These are phyloP conservation scores for Brachyistius frenatus DNA, from an alignment of 2,113 vertebrate genomes.

Conservation along the genomic window DNA sequence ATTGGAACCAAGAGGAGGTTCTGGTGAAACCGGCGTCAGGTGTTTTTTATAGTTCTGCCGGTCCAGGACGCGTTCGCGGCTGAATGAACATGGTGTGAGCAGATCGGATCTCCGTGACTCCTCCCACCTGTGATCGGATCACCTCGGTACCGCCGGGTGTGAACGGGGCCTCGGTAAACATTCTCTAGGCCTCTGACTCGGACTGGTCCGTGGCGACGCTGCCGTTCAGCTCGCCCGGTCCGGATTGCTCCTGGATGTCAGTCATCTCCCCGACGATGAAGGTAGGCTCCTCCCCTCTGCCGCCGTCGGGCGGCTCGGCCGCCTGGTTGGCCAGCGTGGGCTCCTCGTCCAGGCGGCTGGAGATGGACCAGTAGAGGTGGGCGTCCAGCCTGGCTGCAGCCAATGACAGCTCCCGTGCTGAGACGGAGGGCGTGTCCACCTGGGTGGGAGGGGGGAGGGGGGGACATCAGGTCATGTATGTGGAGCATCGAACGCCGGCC, in stretches of 20 bases:
- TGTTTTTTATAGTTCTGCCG: too few relatives aligned
- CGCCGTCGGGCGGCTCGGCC: constrained; percentile 70
- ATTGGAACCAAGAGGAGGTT: too few relatives aligned
- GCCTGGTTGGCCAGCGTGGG: constrained; percentile 76
- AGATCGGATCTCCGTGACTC: too few relatives aligned
- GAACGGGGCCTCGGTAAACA: constrained; percentile 46
- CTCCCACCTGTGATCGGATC: too few relatives aligned
- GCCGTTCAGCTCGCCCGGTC: constrained; percentile 87
- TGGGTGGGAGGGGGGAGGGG: constrained; percentile 52
- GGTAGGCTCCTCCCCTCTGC: constrained; percentile 73
- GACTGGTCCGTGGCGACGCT: constrained; percentile 86
- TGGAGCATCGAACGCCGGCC: too few relatives aligned
- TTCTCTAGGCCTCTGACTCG: constrained; percentile 87
- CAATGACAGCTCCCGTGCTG: constrained; percentile 90
- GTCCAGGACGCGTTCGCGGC: too few relatives aligned
- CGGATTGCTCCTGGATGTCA: constrained; percentile 80
- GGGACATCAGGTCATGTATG: too few relatives aligned
- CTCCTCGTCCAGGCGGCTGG: constrained; percentile 92
- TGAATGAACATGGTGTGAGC: too few relatives aligned
- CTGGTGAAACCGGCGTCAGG: too few relatives aligned
- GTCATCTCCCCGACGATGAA: constrained; percentile 83
- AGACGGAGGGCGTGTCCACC: constrained; percentile 92
- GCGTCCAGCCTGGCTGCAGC: constrained; percentile 90
- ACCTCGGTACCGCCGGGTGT: too few relatives aligned
- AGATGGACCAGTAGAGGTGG: constrained; percentile 97